Evolutionary conservation across 53 echinoderm and acorn worm species (phyloP).

Genomic region (Holothuria leucospilota): DNA sequence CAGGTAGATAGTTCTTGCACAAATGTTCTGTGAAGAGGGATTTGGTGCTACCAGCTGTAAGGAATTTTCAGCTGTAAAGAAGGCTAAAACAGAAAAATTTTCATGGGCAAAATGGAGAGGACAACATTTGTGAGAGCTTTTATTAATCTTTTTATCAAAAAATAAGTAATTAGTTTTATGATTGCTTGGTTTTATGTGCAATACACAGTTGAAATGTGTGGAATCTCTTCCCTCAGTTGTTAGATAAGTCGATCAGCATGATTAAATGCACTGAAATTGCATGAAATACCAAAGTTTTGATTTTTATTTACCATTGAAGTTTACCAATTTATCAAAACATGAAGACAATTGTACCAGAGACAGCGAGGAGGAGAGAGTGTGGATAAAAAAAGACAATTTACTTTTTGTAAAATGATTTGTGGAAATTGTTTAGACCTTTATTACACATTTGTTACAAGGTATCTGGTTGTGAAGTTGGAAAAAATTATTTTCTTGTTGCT

Average conservation of each 20-base stretch:
- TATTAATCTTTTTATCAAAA: conserved; percentile 18
- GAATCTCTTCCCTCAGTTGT: conserved; percentile 19
- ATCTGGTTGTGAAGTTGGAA: conserved; percentile 11
- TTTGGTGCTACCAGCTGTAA: conserved; percentile 33
- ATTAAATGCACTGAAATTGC: conserved; percentile 47
- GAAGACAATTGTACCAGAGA: not conserved
- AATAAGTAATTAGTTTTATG: conserved; percentile 19
- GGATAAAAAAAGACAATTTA: too few relatives aligned
- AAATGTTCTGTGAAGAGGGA: conserved; percentile 12
- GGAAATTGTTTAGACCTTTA: not conserved
- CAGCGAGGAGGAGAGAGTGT: too few relatives aligned
- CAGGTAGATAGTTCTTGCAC: conserved; percentile 48
- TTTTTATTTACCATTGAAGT: conserved; percentile 25
- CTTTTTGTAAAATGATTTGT: too few relatives aligned
- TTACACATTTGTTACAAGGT: conserved; percentile 8
- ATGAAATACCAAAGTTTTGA: conserved; percentile 54
- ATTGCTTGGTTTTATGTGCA: conserved; percentile 55
- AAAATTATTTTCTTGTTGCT: too few relatives aligned
- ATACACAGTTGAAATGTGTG: conserved; percentile 52
- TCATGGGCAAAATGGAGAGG: not conserved
- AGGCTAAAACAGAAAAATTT: not conserved
- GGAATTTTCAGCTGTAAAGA: conserved; percentile 12
- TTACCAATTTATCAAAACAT: conserved; percentile 7
- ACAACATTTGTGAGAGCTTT: conserved; percentile 4
- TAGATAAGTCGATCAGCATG: conserved; percentile 40